Evolutionary conservation across 2,888 invertebrate genomes (phyloP).

Genomic region (Diaprepes abbreviatus): DNA sequence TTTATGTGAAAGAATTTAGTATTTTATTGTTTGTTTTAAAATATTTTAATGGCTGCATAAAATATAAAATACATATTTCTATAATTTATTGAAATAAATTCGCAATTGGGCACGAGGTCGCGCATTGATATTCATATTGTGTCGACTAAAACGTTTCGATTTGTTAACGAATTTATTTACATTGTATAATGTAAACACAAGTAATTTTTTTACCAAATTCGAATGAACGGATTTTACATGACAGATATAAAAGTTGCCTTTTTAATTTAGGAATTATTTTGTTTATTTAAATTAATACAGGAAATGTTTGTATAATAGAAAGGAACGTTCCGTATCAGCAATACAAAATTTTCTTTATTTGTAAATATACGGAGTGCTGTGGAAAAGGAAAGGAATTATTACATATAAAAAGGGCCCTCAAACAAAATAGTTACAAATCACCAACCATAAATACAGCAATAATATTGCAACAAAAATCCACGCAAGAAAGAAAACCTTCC

Average conservation of each 20-base stretch:
- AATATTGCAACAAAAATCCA: too few relatives aligned
- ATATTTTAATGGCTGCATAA: constrained; percentile 6
- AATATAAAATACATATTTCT: constrained; percentile 29
- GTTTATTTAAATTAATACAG: not conserved
- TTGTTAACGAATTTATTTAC: constrained; percentile 26
- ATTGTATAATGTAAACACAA: constrained; percentile 15
- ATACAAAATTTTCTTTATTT: too few relatives aligned
- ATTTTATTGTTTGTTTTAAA: constrained; percentile 12
- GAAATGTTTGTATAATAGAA: too few relatives aligned
- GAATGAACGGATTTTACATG: constrained; percentile 2
- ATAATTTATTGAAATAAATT: constrained; percentile 16
- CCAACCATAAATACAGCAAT: too few relatives aligned
- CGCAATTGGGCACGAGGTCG: constrained; percentile 9
- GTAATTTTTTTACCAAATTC: constrained; percentile 8
- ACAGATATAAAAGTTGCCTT: not conserved
- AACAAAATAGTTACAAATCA: too few relatives aligned
- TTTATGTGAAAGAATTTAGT: not conserved
- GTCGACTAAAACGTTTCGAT: constrained; percentile 21
- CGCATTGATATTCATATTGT: constrained; percentile 20
- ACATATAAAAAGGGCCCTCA: too few relatives aligned
- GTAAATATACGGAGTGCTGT: too few relatives aligned
- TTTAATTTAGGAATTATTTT: not conserved
- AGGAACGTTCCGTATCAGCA: too few relatives aligned
- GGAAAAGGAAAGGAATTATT: too few relatives aligned
- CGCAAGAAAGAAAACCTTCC: too few relatives aligned